Evolutionary conservation across 2,888 invertebrate species (phyloP), one percentile per base, ranked within the genome.

Genomic region (Graphium colonna): DNA sequence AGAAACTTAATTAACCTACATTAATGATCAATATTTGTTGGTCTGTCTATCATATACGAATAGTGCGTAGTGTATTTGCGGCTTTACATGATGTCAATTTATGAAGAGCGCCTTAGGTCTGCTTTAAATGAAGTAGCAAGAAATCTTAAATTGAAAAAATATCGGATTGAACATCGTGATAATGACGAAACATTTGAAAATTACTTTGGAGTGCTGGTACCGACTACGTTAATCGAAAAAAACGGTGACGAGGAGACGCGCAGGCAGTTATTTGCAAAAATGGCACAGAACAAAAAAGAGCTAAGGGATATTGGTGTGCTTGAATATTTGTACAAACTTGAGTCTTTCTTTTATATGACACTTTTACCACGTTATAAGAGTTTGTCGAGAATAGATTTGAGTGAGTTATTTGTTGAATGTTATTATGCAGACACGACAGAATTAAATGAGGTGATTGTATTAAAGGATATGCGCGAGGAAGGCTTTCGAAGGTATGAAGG

Each of bases 181-280:
- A 18, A 49, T 16, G 51, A 52, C 42, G 54, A 60, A 33, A 56
- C 26, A 12, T 59, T 63, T 10, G 63, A 61, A 51, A 65, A 61
- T 36, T 63, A 62, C 33, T 61, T 60, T 17, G 61, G 65, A 8
- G 39, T 58, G 5, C 45, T 63, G 3, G 46, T 54, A 16, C 58
- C 60, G 0, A 13, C 59, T 1, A 61, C 52, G 4, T 13, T 65
- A 4, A 31, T 43, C 13, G 62, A 52, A 28, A 41, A 26, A 15
- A 56, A 10, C 0, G 13, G 49, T 9, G 46, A 55, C 5, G 51
- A 28, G 8, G 44, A 55, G 38, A 8, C 48, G 12, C 10, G 16
- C n/a, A 54, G 12, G 31, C 15, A 60, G 41, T 9, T 64, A 0
- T 55, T 60, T 33, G 13, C 61, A 1, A 65, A 65, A 54, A 38